Evolutionary conservation across 2,888 invertebrate species (phyloP).

Genomic region (Hyppa rectilinea): DNA sequence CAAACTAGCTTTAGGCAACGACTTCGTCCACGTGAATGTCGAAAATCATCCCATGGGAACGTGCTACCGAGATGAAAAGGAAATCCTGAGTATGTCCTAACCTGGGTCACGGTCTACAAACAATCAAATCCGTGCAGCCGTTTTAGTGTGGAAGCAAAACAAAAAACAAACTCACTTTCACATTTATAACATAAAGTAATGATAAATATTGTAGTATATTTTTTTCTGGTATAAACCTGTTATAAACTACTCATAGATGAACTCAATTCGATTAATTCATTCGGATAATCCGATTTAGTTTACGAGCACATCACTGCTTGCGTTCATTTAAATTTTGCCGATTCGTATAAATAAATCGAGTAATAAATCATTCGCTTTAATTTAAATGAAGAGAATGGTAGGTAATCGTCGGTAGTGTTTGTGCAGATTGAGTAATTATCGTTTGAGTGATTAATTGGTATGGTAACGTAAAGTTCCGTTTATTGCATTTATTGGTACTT

Average conservation of each 20-base stretch:
- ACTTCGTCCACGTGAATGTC: too few species aligned
- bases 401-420: constrained; percentile 31
- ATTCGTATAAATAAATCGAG: constrained; percentile 37
- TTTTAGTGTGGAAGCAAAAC: too few species aligned
- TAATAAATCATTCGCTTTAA: constrained; percentile 40
- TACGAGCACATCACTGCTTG: constrained; percentile 34
- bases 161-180: too few species aligned
- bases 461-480: constrained; percentile 28
- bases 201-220: constrained; percentile 13
- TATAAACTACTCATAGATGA: constrained; percentile 17
- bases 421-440: constrained; percentile 44
- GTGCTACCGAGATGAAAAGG: too few species aligned
- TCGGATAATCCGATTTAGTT: constrained; percentile 22
- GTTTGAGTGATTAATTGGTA: constrained; percentile 57
- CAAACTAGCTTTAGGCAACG: too few species aligned
- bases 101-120: too few species aligned
- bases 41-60: too few species aligned
- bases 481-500: too few species aligned
- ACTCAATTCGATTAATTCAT: constrained; percentile 23
- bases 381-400: constrained; percentile 29
- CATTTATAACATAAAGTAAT: too few species aligned
- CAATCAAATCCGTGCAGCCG: too few species aligned
- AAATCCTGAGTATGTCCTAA: too few species aligned
- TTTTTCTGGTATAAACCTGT: constrained; percentile 8
- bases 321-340: constrained; percentile 2